Conservation (phyloP, 2,113 vertebrate genomes). For the Pseudorasbora parva region DNA sequence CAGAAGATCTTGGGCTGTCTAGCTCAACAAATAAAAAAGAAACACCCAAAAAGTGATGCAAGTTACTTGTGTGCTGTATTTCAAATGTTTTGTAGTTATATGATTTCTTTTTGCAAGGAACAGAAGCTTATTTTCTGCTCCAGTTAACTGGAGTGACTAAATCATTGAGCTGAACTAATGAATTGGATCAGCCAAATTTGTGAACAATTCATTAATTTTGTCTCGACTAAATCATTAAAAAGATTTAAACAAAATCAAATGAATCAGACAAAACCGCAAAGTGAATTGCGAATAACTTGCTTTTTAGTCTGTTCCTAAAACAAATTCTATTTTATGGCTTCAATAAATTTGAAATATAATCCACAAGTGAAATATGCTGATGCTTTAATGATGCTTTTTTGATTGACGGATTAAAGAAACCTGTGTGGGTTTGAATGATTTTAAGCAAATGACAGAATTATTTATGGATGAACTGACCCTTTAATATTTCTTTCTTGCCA, state of each 20-base stretch:
- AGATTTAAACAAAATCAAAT: neutral
- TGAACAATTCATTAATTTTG: neutral
- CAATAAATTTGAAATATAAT: neutral
- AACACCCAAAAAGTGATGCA: too few relatives aligned
- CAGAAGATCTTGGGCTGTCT: too few relatives aligned
- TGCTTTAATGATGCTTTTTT: neutral
- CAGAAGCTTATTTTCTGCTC: neutral
- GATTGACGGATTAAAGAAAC: neutral
- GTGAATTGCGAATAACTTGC: neutral
- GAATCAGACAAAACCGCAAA: neutral
- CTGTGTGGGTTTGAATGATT: neutral
- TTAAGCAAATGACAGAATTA: neutral
- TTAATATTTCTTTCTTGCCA: constrained; percentile 41
- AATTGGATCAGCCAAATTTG: neutral
- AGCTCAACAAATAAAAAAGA: neutral
- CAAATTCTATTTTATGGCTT: neutral
- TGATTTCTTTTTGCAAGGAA: neutral
- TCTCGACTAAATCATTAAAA: neutral
- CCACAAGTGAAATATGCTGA: neutral
- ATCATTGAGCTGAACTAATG: neutral
- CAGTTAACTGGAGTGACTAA: too few relatives aligned
- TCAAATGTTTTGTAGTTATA: neutral
- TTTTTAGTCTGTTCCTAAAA: neutral
- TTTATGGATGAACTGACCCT: neutral
- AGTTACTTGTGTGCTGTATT: neutral